Evolutionary conservation across 2,888 invertebrate species (phyloP).

Genomic region (Margaritifera margaritifera): DNA sequence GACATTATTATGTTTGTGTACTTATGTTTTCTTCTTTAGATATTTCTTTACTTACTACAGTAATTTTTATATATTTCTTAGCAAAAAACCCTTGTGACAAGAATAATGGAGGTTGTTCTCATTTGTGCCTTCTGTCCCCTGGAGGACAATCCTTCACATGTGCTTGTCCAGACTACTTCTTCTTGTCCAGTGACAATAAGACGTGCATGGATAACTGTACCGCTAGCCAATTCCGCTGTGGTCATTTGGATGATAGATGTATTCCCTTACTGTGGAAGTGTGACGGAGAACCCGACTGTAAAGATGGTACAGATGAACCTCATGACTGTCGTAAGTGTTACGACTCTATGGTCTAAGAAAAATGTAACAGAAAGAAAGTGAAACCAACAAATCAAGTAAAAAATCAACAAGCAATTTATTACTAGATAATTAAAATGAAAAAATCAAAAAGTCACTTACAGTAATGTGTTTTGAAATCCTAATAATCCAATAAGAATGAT

Average conservation of each 20-base stretch:
- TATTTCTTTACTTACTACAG: background rate
- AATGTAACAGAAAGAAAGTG: too few relatives aligned
- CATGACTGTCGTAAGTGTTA: slow-evolving; percentile 66
- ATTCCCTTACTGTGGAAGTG: slow-evolving; percentile 68
- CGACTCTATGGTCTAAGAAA: too few relatives aligned
- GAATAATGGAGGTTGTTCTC: slow-evolving; percentile 96
- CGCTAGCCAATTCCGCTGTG: slow-evolving; percentile 71
- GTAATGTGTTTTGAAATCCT: too few relatives aligned
- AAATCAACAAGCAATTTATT: too few relatives aligned
- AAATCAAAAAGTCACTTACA: too few relatives aligned
- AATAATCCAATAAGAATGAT: too few relatives aligned
- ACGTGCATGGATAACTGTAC: slow-evolving; percentile 97
- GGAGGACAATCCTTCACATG: slow-evolving; percentile 83
- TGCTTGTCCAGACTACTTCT: slow-evolving; percentile 95
- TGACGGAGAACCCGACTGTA: slow-evolving; percentile 69
- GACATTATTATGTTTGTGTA: background rate
- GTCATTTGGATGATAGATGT: slow-evolving; percentile 58
- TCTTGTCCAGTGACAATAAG: slow-evolving; percentile 82
- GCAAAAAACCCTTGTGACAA: slow-evolving; percentile 90
- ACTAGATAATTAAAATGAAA: too few relatives aligned
- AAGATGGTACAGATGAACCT: slow-evolving; percentile 68
- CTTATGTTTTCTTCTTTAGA: background rate
- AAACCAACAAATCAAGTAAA: too few relatives aligned
- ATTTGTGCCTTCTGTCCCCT: slow-evolving; percentile 93
- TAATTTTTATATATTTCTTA: slow-evolving; percentile 7